Evolutionary conservation across 1,140 invertebrate genomes (phyloP), one percentile per base, ranked within the genome.

Genomic region (Leptinotarsa lineolata): DNA sequence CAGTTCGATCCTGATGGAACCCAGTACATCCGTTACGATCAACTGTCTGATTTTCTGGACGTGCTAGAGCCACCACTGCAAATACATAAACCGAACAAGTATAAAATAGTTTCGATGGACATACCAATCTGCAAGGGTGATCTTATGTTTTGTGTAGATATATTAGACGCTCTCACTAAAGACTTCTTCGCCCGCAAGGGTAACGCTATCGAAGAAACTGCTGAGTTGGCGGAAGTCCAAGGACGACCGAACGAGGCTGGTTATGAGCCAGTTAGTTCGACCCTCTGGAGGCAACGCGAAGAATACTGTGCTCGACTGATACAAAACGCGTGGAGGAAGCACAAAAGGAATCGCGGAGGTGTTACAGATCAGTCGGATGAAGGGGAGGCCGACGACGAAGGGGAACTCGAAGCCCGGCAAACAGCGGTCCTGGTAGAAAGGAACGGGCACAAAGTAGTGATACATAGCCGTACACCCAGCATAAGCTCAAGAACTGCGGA

Each of bases 81-180:
- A 86, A 97, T 99, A 78, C 95, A 97, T 84, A 98, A 98, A 86
- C 97, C 97, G 64, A 99, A 99, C 85, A 97, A 98, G 88, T 98
- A 97, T 87, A 97, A 98, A 90, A 96, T 99, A 82, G 95, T 98
- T 83, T 96, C 95, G 79, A 96, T 99, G 94, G 96, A 99, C 86
- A 98, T 99, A 84, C 94, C 97, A 67, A 99, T 99, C 84, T 99
- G 97, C 88, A 95, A 97, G 86, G 94, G 93, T 60, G 97, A 99
- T 86, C 89, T 94, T 86, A 95, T 97, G 90, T 97, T 95, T 88
- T 99, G 97, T 87, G 95, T 97, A 78, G 97, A 99, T 87, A 98
- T 99, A 81, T 89, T 99, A 80, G 97, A 99, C 86, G 96, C 96
- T 44, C 90, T 99, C 71, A 95, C 94, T 22, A 95, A 95, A 83